phyloP scores from a whole-genome alignment of 2,113 vertebrate genomes.

The Diadophis punctatus region DNA sequence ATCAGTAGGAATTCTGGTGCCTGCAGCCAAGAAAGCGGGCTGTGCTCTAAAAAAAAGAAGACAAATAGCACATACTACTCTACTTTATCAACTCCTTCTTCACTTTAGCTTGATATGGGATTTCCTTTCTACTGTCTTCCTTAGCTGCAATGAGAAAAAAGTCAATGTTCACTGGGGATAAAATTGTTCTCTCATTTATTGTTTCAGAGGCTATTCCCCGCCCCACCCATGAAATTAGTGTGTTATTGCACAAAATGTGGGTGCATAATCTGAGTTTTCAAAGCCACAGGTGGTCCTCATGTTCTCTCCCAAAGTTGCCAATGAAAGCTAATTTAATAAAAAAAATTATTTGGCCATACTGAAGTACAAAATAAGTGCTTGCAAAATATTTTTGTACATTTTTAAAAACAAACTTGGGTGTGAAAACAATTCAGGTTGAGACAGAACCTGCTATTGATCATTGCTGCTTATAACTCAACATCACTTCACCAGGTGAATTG shows the following conservation, averaged over 20 bases:
- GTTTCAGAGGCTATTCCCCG: background rate
- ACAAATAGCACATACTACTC: slow-evolving; percentile 44
- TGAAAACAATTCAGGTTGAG: background rate
- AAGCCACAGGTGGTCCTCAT: background rate
- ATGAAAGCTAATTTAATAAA: background rate
- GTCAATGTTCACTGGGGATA: slow-evolving; percentile 10
- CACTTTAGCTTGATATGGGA: slow-evolving; percentile 62
- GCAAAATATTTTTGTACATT: background rate
- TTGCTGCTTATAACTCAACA: background rate
- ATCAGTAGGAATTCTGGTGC: slow-evolving; percentile 27
- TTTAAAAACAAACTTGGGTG: background rate
- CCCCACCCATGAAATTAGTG: background rate
- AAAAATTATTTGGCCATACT: background rate
- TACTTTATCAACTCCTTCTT: slow-evolving; percentile 58
- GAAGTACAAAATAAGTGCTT: background rate
- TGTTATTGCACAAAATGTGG: background rate
- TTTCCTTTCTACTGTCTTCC: slow-evolving; percentile 65
- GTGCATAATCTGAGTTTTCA: background rate
- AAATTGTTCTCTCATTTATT: background rate
- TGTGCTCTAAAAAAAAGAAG: slow-evolving; percentile 34
- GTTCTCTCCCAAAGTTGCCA: background rate
- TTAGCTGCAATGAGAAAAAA: slow-evolving; percentile 67
- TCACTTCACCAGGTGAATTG: background rate
- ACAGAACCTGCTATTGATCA: background rate
- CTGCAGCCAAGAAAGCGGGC: slow-evolving; percentile 32